Percentiles rank a stretch among this genome's conserved stretches.
phyloP scores from a whole-genome alignment of 2,888 invertebrate species.

The Drosophila mercatorum region DNA sequence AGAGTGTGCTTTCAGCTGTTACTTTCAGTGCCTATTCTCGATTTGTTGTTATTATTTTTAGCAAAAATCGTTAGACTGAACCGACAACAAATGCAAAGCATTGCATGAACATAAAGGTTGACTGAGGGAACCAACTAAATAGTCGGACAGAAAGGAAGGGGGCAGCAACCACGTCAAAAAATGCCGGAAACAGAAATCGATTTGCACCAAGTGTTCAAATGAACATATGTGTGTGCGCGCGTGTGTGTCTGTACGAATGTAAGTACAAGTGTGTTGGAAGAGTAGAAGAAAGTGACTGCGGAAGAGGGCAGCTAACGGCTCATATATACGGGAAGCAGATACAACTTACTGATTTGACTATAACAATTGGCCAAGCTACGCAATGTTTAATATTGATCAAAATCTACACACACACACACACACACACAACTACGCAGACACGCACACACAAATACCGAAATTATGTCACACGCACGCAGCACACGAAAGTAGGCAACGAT shows the following conservation, averaged over 20 bases:
- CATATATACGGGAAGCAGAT: not conserved
- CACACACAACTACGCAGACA: slow-evolving; percentile 9
- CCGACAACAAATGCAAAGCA: slow-evolving; percentile 67
- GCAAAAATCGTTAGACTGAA: slow-evolving; percentile 78
- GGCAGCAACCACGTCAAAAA: slow-evolving; percentile 82
- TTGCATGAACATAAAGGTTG: slow-evolving; percentile 62
- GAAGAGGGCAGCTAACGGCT: slow-evolving; percentile 12
- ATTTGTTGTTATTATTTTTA: slow-evolving; percentile 36
- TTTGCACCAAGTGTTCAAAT: slow-evolving; percentile 68
- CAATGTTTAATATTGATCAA: not conserved
- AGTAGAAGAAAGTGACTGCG: slow-evolving; percentile 17
- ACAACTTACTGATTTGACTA: slow-evolving; percentile 15
- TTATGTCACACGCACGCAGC: slow-evolving; percentile 74
- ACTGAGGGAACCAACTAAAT: slow-evolving; percentile 8
- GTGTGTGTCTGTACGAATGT: not conserved
- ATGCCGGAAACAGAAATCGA: slow-evolving; percentile 84
- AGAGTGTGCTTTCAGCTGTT: slow-evolving; percentile 41
- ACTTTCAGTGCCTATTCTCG: slow-evolving; percentile 49
- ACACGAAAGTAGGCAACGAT: slow-evolving; percentile 75
- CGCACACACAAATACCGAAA: slow-evolving; percentile 45
- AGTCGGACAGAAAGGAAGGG: slow-evolving; percentile 36
- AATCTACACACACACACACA: slow-evolving; percentile 1
- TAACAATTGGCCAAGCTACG: slow-evolving; percentile 21
- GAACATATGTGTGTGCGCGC: slow-evolving; percentile 21
- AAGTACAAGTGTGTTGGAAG: not conserved